Evolutionary conservation across 1,140 invertebrate species (phyloP), one percentile per base, ranked within the genome.

Genomic region (Chironomus striatipennis): DNA sequence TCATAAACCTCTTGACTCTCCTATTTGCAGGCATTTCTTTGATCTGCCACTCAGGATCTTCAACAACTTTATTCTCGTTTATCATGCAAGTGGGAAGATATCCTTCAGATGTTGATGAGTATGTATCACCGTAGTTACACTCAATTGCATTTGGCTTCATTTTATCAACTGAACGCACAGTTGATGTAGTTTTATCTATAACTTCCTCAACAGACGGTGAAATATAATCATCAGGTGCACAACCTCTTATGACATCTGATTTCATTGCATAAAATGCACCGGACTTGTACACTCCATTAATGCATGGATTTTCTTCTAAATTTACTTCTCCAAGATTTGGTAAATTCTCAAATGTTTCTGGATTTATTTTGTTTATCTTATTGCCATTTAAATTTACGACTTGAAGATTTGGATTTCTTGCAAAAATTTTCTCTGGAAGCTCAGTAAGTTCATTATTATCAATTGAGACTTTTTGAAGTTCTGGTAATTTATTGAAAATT

Each of bases 231-330:
- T 57, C 47, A 12, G 47, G 12, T 15, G 12, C 12, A 15, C 47
- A 57, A 57, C n/a, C n/a, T 57, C 47, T 57, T 15, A 12, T 57
- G n/a, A 57, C n/a, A 15, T 57, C 47, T 12, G 12, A n/a, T 15
- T 57, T 57, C 47, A 57, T 57, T 4, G 47, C 47, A 57, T 57
- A 57, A 57, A 57, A 57, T 57, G 47, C 47, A 57, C 47, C 47
- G 15, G 12, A 12, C 12, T 57, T 57, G n/a, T 57, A 57, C 0
- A n/a, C 1, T 1, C 47, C 47, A 57, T 12, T n/a, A 57, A 57
- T 57, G 12, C 47, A 57, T 5, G 12, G 12, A 57, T 57, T 57
- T 15, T 57, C 47, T n/a, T 57, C 47, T n/a, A 57, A n/a, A 15
- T 57, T 57, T 5, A 57, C 47, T 15, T 57, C 47, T 1, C n/a